A percentile compares a stretch with the other conserved stretches of the same genome.
Conservation (phyloP, 2,888 invertebrate genomes). For the Acanthococcus lagerstroemiae region DNA sequence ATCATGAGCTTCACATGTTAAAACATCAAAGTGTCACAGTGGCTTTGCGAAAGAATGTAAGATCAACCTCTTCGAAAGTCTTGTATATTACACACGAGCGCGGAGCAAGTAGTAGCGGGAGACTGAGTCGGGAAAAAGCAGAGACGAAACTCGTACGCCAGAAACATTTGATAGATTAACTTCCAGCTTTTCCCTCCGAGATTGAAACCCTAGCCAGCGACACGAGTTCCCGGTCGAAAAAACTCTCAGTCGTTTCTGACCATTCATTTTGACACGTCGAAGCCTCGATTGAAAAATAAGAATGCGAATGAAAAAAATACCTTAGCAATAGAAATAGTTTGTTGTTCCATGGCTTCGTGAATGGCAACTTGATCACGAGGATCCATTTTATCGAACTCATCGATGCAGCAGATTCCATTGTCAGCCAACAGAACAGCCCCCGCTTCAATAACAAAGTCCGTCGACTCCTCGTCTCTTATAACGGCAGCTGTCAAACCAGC, state of each 20-base stretch:
- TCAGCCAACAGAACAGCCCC: constrained; percentile 99
- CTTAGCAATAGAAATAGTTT: constrained; percentile 97
- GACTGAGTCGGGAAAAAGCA: too few species aligned
- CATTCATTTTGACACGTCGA: neutral
- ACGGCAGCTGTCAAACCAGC: constrained; percentile 99
- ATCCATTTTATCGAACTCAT: constrained; percentile 99
- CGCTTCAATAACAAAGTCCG: constrained; percentile 98
- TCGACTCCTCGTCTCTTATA: constrained; percentile 92
- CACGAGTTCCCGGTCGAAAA: too few species aligned
- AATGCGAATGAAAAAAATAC: constrained; percentile 44
- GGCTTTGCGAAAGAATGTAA: too few species aligned
- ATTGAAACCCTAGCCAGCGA: too few species aligned
- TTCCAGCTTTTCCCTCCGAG: too few species aligned
- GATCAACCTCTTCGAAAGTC: too few species aligned
- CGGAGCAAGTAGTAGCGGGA: too few species aligned
- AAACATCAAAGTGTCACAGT: too few species aligned
- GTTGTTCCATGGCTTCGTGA: constrained; percentile 99
- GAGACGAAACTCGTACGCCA: too few species aligned
- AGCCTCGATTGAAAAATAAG: neutral
- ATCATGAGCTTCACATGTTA: too few species aligned
- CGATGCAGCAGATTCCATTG: constrained; percentile 97
- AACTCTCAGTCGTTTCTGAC: neutral
- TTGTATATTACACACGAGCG: too few species aligned
- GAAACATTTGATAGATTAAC: too few species aligned
- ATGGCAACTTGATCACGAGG: constrained; percentile 94